Evolutionary conservation across 1,140 invertebrate genomes (phyloP).

Genomic region (Forficula auricularia): DNA sequence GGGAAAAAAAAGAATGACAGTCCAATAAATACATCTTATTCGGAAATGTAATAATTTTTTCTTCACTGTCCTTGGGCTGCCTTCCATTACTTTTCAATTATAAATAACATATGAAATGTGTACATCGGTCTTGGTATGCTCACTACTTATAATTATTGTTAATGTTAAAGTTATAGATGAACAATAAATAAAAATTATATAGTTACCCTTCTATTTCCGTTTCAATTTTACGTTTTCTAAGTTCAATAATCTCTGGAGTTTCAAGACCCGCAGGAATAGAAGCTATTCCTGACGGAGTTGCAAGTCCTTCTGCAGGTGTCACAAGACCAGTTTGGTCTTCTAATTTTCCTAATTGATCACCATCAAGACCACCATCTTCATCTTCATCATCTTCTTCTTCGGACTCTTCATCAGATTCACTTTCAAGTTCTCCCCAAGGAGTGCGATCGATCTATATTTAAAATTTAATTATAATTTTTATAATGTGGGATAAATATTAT

Average conservation of each 20-base stretch:
- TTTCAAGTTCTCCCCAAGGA: constrained; percentile 94
- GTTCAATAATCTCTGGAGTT: constrained; percentile 94
- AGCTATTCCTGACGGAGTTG: constrained; percentile 87
- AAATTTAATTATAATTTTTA: too few species aligned
- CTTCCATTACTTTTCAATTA: too few species aligned
- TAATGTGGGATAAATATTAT: too few species aligned
- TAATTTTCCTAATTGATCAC: constrained; percentile 13
- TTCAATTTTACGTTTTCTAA: constrained; percentile 93
- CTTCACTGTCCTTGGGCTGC: too few species aligned
- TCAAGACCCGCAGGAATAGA: constrained; percentile 90
- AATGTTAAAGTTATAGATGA: too few species aligned
- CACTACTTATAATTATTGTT: too few species aligned
- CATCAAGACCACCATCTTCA: constrained; percentile 50
- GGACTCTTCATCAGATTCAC: constrained; percentile 86
- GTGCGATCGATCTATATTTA: constrained; percentile 78
- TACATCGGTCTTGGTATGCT: too few species aligned
- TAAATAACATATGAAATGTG: too few species aligned
- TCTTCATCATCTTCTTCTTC: constrained; percentile 73
- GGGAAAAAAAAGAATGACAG: too few species aligned
- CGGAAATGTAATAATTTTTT: too few species aligned
- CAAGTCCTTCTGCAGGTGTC: constrained; percentile 70
- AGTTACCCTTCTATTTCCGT: constrained; percentile 84
- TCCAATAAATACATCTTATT: too few species aligned
- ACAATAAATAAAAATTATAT: too few species aligned
- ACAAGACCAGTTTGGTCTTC: constrained; percentile 49